Conservation (phyloP, 2,797 vertebrate genomes). For the Coccyzus lansbergi region DNA sequence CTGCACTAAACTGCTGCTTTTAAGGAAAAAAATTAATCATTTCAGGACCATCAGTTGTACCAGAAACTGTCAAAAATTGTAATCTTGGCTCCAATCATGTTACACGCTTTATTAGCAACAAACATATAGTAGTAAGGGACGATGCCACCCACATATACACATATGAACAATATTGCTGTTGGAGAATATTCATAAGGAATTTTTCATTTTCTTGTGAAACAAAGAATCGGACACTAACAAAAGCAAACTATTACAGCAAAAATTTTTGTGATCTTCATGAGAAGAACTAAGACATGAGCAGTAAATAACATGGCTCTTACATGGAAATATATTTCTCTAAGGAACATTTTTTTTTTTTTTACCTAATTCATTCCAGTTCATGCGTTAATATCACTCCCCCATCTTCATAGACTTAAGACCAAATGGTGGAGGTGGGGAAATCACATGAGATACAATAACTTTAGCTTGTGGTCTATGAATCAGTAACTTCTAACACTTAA, state of each 20-base stretch:
- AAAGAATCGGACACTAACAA: neutral
- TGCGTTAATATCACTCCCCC: neutral
- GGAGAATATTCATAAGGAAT: neutral
- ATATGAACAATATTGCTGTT: neutral
- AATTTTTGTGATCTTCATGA: neutral
- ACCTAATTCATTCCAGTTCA: neutral
- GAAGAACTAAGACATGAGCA: neutral
- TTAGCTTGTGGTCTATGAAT: neutral
- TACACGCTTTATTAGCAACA: slow-evolving; percentile 11
- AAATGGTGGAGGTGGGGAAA: neutral
- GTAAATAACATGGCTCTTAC: neutral
- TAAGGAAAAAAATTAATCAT: neutral
- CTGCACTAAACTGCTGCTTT: neutral
- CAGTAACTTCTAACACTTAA: neutral
- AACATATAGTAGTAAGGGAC: neutral
- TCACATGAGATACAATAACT: neutral
- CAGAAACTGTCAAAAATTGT: neutral
- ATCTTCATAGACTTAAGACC: neutral
- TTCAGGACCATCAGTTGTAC: neutral
- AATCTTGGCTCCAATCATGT: neutral
- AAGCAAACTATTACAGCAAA: neutral
- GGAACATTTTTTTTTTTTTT: neutral
- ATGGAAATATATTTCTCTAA: neutral
- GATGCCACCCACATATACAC: neutral
- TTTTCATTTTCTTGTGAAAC: slow-evolving; percentile 10